These are phyloP conservation scores for Drosophila gunungcola DNA, from an alignment of 1,140 invertebrate species.

Conservation along the genomic window DNA sequence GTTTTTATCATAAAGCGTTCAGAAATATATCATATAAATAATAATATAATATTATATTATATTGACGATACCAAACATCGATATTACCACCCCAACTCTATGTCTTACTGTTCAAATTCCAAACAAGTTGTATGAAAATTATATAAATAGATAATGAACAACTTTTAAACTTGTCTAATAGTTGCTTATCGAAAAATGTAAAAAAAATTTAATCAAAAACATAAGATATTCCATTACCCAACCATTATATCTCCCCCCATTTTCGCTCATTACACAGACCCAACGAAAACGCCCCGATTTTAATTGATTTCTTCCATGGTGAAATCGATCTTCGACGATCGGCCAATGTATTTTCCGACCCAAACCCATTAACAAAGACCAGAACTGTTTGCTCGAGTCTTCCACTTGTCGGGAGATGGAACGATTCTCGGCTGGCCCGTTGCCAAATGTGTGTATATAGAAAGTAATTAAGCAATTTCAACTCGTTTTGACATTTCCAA, in stretches of 20 bases:
- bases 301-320: slow-evolving; percentile 36
- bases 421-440: slow-evolving; percentile 33
- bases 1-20: too few species aligned
- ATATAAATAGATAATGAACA: neutral
- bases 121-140: too few species aligned
- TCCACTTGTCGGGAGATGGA: slow-evolving; percentile 14
- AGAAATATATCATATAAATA: too few species aligned
- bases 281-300: slow-evolving; percentile 18
- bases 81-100: too few species aligned
- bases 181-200: neutral
- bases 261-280: slow-evolving; percentile 5
- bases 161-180: neutral
- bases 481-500: slow-evolving; percentile 79
- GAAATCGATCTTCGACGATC: slow-evolving; percentile 52
- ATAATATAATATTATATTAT: too few species aligned
- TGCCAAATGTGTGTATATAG: slow-evolving; percentile 57
- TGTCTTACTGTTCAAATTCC: too few species aligned
- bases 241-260: neutral
- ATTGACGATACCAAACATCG: too few species aligned
- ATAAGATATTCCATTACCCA: slow-evolving; percentile 1
- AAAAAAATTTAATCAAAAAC: neutral
- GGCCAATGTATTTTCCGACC: slow-evolving; percentile 11
- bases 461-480: slow-evolving; percentile 80
- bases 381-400: slow-evolving; percentile 34
- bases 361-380: slow-evolving; percentile 36